Evolutionary conservation across 2,888 invertebrate species (phyloP).

Genomic region (Mimas tiliae): DNA sequence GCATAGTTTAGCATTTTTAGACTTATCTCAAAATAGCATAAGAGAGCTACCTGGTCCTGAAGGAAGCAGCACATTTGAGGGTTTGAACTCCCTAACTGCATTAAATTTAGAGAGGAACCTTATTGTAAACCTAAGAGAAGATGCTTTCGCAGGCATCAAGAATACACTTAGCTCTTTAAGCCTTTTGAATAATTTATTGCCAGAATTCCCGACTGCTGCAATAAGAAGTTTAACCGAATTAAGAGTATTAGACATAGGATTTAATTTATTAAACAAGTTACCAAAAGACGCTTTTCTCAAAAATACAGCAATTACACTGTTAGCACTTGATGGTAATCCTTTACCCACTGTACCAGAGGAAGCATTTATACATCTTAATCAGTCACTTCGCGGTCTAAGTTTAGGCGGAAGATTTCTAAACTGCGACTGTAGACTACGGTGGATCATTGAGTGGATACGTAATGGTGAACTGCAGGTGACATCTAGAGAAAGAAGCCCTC

Average conservation of each 20-base stretch:
- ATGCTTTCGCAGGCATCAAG: conserved; percentile 91
- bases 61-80: conserved; percentile 88
- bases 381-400: conserved; percentile 93
- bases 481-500: conserved; percentile 95
- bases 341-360: conserved; percentile 92
- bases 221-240: conserved; percentile 91
- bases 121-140: conserved; percentile 90
- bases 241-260: conserved; percentile 95
- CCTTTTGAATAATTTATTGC: conserved; percentile 93
- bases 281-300: conserved; percentile 92
- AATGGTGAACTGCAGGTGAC: conserved; percentile 95
- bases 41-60: conserved; percentile 90
- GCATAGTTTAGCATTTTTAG: conserved; percentile 92
- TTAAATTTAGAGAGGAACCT: conserved; percentile 95
- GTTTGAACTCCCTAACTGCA: conserved; percentile 92
- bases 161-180: conserved; percentile 94
- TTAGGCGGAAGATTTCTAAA: conserved; percentile 94
- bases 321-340: conserved; percentile 96
- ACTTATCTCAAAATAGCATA: conserved; percentile 94
- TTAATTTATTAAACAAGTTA: conserved; percentile 93
- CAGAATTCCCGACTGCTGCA: conserved; percentile 94
- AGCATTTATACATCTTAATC: conserved; percentile 91
- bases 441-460: conserved; percentile 96
- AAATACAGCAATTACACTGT: conserved; percentile 92
- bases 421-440: conserved; percentile 94